These are phyloP conservation scores for Macrosoma leucophasiata DNA, from an alignment of 2,888 invertebrate genomes.

Conservation along the genomic window DNA sequence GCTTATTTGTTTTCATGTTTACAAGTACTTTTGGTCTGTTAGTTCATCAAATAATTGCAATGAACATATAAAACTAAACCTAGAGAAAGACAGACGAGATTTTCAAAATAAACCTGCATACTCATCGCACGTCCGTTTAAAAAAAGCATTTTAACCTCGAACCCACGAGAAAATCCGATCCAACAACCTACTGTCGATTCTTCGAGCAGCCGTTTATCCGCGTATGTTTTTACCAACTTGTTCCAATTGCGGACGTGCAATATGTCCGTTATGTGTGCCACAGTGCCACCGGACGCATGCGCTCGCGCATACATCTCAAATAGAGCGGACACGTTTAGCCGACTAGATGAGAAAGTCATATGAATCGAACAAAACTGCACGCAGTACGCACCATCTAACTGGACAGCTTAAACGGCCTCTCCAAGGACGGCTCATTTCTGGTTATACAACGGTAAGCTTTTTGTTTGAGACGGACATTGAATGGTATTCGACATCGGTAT, in stretches of 20 bases:
- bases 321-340: constrained; percentile 62
- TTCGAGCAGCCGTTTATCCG: constrained; percentile 33
- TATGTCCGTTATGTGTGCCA: constrained; percentile 70
- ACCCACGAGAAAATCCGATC: too few species aligned
- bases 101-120: too few species aligned
- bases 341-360: constrained; percentile 43
- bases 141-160: too few species aligned
- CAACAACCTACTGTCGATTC: constrained; percentile 18
- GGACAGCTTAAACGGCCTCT: too few species aligned
- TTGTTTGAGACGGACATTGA: constrained; percentile 52
- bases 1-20: too few species aligned
- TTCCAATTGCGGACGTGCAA: constrained; percentile 65
- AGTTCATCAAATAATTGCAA: too few species aligned
- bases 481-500: constrained; percentile 34
- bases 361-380: too few species aligned
- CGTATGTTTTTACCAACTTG: constrained; percentile 63
- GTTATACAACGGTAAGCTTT: constrained; percentile 60
- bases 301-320: constrained; percentile 58
- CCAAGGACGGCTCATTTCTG: constrained; percentile 68
- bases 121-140: too few species aligned
- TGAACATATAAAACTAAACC: too few species aligned
- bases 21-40: too few species aligned
- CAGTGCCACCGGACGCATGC: constrained; percentile 68
- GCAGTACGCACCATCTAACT: too few species aligned
- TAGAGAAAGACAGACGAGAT: too few species aligned